Evolutionary conservation across 1,140 invertebrate species (phyloP), one percentile per base, ranked within the genome.

Genomic region (Euwallacea similis): DNA sequence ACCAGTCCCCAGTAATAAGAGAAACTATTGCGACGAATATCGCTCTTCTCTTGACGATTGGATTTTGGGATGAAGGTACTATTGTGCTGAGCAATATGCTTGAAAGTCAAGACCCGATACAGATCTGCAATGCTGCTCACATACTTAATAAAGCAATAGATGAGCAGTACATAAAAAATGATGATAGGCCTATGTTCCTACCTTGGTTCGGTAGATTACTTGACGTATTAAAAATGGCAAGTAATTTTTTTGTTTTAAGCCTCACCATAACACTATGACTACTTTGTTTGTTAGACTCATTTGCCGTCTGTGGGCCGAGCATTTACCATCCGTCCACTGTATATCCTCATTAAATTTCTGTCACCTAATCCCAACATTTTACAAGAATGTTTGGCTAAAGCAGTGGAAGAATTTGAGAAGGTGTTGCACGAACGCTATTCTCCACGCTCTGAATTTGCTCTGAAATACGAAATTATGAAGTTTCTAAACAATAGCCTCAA

Each of bases 381-480:
- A 11, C 42, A 61, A 58, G 55, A 65, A 65, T 69, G 69, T 47
- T 71, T 64, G 43, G 59, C 63, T 2, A 71, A 47, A 47, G 10
- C 65, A 10, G 41, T 60, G 7, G 67, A 61, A 15, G 67, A 62
- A 13, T 54, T 65, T 64, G 54, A 71, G 21, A 50, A 56, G 53
- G 55, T 53, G 8, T 67, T 72, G 46, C 46, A 55, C 21, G 71
- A 67, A 43, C 65, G 56, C 11, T 67, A 60, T 56, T 62, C 58
- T n/a, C 9, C 42, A 15, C 53, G 42, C 10, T 72, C 59, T 10
- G 71, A 72, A 47, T 72, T 67, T 42, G 42, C 44, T 10, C 63
- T 72, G n/a, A 72, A 68, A 68, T 8, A 42, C 16, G 65, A 73
- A 73, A 65, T 73, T 10, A 42, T 73, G 33, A 44, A 64, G 50